Evolutionary conservation across 92 coral and sea anemone species (phyloP), one percentile per base, ranked within the genome.

Genomic region (Siderastrea radians): DNA sequence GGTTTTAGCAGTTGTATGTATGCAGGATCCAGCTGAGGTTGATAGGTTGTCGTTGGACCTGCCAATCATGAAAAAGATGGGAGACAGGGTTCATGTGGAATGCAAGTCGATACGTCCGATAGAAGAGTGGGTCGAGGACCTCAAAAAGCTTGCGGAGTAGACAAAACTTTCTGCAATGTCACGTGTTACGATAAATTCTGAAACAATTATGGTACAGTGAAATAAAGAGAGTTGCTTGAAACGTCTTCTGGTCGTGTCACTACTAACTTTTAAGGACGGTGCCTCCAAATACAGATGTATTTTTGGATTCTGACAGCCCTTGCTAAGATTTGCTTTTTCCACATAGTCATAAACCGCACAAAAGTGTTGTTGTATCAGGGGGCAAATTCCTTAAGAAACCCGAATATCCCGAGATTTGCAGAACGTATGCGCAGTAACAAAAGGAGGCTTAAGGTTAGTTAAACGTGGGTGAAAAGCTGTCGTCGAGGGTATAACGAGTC

Each of bases 51-150:
- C 93, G 10, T 55, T 90, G 49, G 84, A 90, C 77, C 69, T 90
- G 44, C 93, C 93, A 54, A 78, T 90, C 65, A 90, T 90, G 93
- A 90, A 85, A 81, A 64, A 84, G 72, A 90, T 90, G 75, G 93
- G 93, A 51, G 86, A 85, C 68, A 85, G 80, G 17, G 93, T 84
- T 1, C 81, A 77, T n/a, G 66, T 90, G 13, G 62, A 84, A 49
- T 90, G 93, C 65, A 84, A 62, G 71, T 90, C 93, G 11, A 80
- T 90, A 53, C 86, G 93, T 13, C 93, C 93, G 60, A 53, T 78
- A 13, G 77, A 79, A 10, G 77, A 86, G 47, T 90, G 88, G 85
- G 81, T 50, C 51, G 67, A 77, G 73, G 93, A 90, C 71, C 93
- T 90, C 12, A 72, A 85, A 86, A 90, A 78, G 68, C 80, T 90